Percentiles rank a stretch among this genome's conserved stretches.
These are phyloP conservation scores for Myopa tessellatipennis DNA, from an alignment of 2,888 invertebrate species.

Conservation along the genomic window DNA sequence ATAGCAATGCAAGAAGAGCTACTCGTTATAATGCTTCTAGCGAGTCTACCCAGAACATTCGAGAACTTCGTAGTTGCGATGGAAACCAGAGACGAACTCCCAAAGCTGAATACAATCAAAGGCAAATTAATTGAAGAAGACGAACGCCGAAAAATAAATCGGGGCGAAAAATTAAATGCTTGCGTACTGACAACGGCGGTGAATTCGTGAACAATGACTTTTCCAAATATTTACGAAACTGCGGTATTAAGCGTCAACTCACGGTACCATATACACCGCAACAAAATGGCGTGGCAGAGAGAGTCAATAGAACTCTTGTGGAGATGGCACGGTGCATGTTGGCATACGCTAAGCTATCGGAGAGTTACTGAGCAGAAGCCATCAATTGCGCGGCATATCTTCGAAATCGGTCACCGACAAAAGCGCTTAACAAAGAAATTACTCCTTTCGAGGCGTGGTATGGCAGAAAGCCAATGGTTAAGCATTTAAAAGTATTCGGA, in stretches of 20 bases:
- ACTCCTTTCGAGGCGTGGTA: conserved; percentile 34
- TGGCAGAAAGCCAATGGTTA: conserved; percentile 18
- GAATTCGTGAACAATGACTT: conserved; percentile 32
- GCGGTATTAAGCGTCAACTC: conserved; percentile 37
- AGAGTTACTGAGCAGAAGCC: conserved; percentile 36
- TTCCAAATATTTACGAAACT: conserved; percentile 11
- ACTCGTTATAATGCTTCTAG: conserved; percentile 41
- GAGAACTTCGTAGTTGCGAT: conserved; percentile 38
- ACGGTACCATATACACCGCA: conserved; percentile 40
- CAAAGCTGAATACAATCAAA: conserved; percentile 34
- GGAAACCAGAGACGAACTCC: conserved; percentile 34
- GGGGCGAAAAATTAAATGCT: conserved; percentile 6
- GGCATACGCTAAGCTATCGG: conserved; percentile 19
- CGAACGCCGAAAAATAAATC: conserved; percentile 32
- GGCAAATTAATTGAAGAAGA: conserved; percentile 37
- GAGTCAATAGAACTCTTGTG: conserved; percentile 39
- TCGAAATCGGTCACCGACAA: conserved; percentile 20
- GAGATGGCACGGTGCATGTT: conserved; percentile 43
- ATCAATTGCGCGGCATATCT: conserved; percentile 5
- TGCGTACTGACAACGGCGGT: conserved; percentile 37
- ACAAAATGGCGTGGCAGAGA: conserved; percentile 43
- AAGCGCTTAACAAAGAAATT: conserved; percentile 8
- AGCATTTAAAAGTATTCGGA: conserved; percentile 1
- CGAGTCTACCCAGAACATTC: conserved; percentile 38
- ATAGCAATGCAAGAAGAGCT: conserved; percentile 41